Percentiles rank a stretch among this genome's conserved stretches.
Conservation (phyloP, 2,113 vertebrate genomes). For the Sclerurus mexicanus region DNA sequence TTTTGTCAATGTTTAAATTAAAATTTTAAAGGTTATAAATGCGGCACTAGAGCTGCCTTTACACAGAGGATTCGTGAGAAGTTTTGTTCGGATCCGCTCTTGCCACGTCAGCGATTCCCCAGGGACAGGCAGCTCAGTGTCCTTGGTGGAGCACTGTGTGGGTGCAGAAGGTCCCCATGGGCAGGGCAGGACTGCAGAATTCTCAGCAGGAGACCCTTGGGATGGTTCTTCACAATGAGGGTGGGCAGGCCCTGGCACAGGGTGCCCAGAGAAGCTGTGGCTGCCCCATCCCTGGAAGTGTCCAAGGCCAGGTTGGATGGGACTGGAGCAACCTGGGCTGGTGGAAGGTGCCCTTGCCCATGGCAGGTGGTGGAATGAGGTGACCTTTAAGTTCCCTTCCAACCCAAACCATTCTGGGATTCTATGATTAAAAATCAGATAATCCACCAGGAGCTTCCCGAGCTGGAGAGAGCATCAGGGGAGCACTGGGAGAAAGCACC, state of each 20-base stretch:
- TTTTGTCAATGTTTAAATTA: slow-evolving; percentile 79
- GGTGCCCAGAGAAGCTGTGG: background rate
- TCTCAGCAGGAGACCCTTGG: background rate
- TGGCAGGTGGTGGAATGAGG: background rate
- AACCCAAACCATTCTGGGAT: background rate
- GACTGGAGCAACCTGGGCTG: accelerated
- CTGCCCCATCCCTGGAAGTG: background rate
- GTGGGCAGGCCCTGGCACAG: background rate
- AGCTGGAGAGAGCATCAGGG: background rate
- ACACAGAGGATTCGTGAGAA: background rate
- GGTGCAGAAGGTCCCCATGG: accelerated
- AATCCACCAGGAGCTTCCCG: background rate
- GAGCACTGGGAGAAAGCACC: background rate
- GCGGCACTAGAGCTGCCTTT: background rate
- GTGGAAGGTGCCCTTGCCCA: background rate
- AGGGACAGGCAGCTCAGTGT: background rate
- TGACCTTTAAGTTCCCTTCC: background rate
- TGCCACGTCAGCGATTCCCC: background rate
- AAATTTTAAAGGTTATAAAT: slow-evolving; percentile 63
- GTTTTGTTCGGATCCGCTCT: background rate
- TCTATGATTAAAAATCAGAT: background rate
- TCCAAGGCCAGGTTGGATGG: accelerated
- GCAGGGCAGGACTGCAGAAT: background rate
- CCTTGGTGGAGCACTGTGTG: accelerated
- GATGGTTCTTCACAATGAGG: background rate